Evolutionary conservation across 2,797 vertebrate species (phyloP).

Genomic region (Gymnoscopelus braueri): DNA sequence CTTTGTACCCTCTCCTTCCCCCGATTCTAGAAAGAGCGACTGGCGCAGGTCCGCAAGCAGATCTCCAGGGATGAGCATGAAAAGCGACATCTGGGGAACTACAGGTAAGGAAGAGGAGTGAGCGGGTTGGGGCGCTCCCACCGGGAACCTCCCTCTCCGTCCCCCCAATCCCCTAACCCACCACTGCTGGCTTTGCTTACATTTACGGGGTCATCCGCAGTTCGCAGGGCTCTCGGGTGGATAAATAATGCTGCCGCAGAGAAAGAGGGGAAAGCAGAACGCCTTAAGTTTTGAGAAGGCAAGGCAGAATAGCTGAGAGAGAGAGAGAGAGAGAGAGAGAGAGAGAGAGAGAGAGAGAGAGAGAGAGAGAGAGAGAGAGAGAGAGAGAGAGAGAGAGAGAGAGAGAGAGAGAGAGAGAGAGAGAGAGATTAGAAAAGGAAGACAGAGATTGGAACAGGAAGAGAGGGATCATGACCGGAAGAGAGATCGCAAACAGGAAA

Average conservation of each 20-base stretch:
- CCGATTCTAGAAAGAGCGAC: slow-evolving; percentile 92
- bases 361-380: no score
- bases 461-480: no score
- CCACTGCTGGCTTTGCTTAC: slow-evolving; percentile 44
- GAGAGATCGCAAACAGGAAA: background rate
- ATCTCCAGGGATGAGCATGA: slow-evolving; percentile 95
- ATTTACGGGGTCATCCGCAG: slow-evolving; percentile 63
- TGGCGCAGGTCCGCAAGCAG: slow-evolving; percentile 96
- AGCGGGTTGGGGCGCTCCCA: slow-evolving; percentile 9
- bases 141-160: slow-evolving; percentile 18
- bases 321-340: slow-evolving; percentile 25
- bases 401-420: background rate
- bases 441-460: no score
- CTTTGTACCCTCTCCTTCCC: slow-evolving; percentile 18
- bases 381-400: background rate
- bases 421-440: no score
- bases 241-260: slow-evolving; percentile 45
- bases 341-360: slow-evolving; percentile 24
- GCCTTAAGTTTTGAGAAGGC: slow-evolving; percentile 15
- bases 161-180: background rate
- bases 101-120: slow-evolving; percentile 85
- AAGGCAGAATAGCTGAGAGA: background rate
- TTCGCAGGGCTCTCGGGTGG: slow-evolving; percentile 49
- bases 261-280: slow-evolving; percentile 31
- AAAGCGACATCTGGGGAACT: slow-evolving; percentile 97